These are phyloP conservation scores for Corvus cornix DNA, from an alignment of 2,113 vertebrate genomes.

Conservation along the genomic window DNA sequence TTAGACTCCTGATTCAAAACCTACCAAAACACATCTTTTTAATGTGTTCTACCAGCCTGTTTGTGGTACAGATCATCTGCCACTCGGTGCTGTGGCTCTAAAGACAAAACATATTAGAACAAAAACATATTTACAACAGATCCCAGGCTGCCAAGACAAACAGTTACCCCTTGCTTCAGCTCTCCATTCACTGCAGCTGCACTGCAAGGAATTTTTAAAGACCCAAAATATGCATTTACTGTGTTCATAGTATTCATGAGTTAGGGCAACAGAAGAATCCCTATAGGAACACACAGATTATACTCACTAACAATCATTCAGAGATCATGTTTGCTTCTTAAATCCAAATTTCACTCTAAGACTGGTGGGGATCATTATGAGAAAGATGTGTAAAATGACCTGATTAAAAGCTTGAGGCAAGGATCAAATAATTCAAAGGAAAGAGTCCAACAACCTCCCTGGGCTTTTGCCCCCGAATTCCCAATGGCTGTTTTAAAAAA, in stretches of 20 bases:
- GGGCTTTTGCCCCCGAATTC: not conserved
- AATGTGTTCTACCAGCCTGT: not conserved
- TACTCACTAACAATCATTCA: not conserved
- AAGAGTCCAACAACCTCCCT: not conserved
- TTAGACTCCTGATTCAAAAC: not conserved
- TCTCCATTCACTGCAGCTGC: not conserved
- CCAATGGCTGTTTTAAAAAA: conserved; percentile 10
- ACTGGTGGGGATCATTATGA: not conserved
- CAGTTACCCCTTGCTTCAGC: not conserved
- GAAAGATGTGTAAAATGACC: not conserved
- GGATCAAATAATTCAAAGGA: not conserved
- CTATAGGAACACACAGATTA: not conserved
- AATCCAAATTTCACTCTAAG: not conserved
- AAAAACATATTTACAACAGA: not conserved
- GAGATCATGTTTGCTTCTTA: not conserved
- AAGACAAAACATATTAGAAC: not conserved
- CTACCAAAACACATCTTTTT: not conserved
- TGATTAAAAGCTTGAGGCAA: not conserved
- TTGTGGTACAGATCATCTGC: not conserved
- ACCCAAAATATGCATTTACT: not conserved
- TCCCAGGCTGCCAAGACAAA: not conserved
- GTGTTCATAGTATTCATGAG: not conserved
- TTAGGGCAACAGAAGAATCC: not conserved
- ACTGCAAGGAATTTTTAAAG: conserved; percentile 1
- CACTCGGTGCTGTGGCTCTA: not conserved